Conservation (phyloP, 2,888 invertebrate genomes). For the Melanotus villosus region DNA sequence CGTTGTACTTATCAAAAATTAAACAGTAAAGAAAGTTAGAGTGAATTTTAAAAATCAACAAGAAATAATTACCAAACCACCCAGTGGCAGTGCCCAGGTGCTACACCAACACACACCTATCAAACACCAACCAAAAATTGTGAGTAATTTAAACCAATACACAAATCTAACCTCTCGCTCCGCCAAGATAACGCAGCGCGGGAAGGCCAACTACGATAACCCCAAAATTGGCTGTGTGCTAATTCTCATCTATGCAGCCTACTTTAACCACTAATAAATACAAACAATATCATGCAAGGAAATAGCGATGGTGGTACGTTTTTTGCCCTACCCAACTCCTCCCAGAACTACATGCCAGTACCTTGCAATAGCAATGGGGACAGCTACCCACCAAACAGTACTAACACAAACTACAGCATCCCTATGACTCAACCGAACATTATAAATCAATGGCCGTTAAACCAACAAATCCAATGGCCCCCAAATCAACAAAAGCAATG, state of each 20-base stretch:
- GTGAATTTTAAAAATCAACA: too few relatives aligned
- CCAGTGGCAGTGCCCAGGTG: too few relatives aligned
- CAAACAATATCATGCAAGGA: background rate
- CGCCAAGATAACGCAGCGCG: constrained; percentile 6
- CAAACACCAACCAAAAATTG: constrained; percentile 9
- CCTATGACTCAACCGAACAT: background rate
- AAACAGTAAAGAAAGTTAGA: too few relatives aligned
- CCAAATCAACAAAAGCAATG: background rate
- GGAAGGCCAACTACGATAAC: background rate
- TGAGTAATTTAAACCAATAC: background rate
- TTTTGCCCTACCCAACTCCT: background rate
- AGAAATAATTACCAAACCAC: too few relatives aligned
- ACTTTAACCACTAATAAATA: background rate
- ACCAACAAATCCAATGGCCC: background rate
- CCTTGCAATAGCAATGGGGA: background rate
- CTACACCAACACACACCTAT: too few relatives aligned
- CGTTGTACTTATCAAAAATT: too few relatives aligned
- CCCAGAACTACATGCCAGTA: constrained; percentile 1
- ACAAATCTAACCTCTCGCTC: constrained; percentile 9
- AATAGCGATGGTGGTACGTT: background rate
- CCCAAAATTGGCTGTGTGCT: background rate
- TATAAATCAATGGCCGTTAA: background rate
- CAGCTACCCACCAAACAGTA: background rate
- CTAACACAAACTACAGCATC: background rate
- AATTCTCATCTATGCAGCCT: background rate